These are phyloP conservation scores for Leucopsar rothschildi DNA, from an alignment of 2,113 vertebrate genomes.

Conservation along the genomic window DNA sequence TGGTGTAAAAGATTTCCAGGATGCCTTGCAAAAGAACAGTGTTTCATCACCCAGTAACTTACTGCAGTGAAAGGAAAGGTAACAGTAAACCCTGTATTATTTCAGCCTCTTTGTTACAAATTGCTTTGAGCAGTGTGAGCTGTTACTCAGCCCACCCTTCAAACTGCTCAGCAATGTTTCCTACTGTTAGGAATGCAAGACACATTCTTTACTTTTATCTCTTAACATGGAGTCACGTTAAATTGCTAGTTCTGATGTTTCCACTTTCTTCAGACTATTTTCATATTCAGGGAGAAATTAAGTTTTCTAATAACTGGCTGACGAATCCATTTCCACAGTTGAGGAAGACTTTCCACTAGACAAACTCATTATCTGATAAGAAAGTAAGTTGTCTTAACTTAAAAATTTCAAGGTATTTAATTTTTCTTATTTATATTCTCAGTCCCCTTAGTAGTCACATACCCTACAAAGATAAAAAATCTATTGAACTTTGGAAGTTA, in stretches of 20 bases:
- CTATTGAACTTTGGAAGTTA: background rate
- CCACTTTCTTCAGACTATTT: background rate
- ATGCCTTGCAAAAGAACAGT: background rate
- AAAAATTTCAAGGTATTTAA: constrained; percentile 34
- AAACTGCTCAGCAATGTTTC: background rate
- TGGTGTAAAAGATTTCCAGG: background rate
- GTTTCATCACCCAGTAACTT: background rate
- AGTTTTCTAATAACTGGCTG: background rate
- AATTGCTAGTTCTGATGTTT: background rate
- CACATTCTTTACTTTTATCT: background rate
- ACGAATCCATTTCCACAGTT: background rate
- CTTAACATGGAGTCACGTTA: background rate
- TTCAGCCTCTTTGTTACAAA: background rate
- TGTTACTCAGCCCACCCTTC: background rate
- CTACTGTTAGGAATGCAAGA: background rate
- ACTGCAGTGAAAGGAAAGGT: background rate
- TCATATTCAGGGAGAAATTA: background rate
- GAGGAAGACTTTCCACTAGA: background rate
- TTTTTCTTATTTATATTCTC: constrained; percentile 38
- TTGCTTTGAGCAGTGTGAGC: background rate
- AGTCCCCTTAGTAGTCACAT: background rate
- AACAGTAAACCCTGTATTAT: background rate
- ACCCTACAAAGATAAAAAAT: background rate
- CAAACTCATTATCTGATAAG: constrained; percentile 42
- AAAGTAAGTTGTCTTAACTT: background rate